phyloP scores from a whole-genome alignment of 1,140 invertebrate species.

The Xylocopa sonorina region DNA sequence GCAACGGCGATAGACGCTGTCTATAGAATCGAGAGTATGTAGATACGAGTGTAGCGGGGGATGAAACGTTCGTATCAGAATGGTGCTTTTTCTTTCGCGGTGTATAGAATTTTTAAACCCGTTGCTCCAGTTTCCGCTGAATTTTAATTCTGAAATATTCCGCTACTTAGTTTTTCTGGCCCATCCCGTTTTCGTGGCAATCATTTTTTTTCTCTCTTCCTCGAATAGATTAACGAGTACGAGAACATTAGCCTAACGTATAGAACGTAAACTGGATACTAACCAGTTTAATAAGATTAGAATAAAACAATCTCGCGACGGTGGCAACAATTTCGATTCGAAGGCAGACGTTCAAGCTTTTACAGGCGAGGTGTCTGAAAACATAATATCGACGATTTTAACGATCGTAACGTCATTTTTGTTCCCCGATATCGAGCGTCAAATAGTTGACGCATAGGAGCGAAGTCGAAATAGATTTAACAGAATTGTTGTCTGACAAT shows the following conservation, averaged over 20 bases:
- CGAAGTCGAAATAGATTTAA: neutral
- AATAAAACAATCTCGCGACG: neutral
- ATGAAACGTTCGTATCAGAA: constrained; percentile 49
- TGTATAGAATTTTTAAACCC: constrained; percentile 53
- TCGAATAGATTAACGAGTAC: neutral
- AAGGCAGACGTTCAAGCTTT: neutral
- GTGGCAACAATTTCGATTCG: neutral
- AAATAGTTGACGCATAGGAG: no score
- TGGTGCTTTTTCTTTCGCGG: constrained; percentile 43
- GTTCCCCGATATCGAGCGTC: neutral
- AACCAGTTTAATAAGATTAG: neutral
- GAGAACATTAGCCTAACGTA: neutral
- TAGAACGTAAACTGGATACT: neutral
- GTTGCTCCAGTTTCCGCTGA: constrained; percentile 54
- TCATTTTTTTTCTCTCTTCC: constrained; percentile 28
- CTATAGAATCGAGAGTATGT: constrained; percentile 19
- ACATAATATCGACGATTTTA: neutral
- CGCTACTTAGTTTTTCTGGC: neutral
- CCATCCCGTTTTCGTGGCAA: neutral
- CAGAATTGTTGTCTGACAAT: neutral
- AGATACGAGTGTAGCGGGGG: constrained; percentile 46
- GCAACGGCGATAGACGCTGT: neutral
- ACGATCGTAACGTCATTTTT: no score
- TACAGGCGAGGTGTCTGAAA: neutral
- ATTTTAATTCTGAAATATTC: constrained; percentile 61